These are phyloP conservation scores for Eupithecia subfuscata DNA, from an alignment of 2,888 invertebrate species.

Conservation along the genomic window DNA sequence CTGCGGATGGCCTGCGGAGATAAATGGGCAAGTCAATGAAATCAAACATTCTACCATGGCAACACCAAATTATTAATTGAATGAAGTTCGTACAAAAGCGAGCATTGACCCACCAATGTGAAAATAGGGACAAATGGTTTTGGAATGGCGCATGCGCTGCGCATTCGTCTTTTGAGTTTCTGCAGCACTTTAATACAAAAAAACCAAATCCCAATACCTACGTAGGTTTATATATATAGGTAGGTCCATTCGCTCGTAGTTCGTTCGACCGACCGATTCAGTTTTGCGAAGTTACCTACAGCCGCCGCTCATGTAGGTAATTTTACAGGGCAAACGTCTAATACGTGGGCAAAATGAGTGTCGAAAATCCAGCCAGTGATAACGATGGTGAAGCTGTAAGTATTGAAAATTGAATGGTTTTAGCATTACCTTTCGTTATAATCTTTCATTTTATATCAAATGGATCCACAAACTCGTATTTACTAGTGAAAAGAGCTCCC, in stretches of 20 bases:
- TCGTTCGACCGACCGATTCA: constrained; percentile 7
- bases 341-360: constrained; percentile 86
- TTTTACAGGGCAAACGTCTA: constrained; percentile 66
- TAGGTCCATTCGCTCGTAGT: constrained; percentile 7
- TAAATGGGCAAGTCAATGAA: neutral
- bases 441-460: constrained; percentile 40
- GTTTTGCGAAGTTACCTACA: constrained; percentile 36
- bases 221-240: neutral
- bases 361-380: constrained; percentile 85
- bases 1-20: no score
- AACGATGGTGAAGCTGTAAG: constrained; percentile 85
- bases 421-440: constrained; percentile 44
- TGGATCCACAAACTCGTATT: constrained; percentile 56
- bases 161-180: constrained; percentile 68
- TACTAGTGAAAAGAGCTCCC: constrained; percentile 80
- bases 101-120: constrained; percentile 58
- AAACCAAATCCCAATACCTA: neutral
- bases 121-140: constrained; percentile 57
- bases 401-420: constrained; percentile 62
- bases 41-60: neutral
- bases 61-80: constrained; percentile 30
- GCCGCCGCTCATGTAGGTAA: constrained; percentile 63
- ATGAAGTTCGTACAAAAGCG: constrained; percentile 47
- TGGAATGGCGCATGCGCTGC: constrained; percentile 86
- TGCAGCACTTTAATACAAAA: neutral